Conservation (phyloP, 1,140 invertebrate genomes). For the Pollicipes pollicipes region DNA sequence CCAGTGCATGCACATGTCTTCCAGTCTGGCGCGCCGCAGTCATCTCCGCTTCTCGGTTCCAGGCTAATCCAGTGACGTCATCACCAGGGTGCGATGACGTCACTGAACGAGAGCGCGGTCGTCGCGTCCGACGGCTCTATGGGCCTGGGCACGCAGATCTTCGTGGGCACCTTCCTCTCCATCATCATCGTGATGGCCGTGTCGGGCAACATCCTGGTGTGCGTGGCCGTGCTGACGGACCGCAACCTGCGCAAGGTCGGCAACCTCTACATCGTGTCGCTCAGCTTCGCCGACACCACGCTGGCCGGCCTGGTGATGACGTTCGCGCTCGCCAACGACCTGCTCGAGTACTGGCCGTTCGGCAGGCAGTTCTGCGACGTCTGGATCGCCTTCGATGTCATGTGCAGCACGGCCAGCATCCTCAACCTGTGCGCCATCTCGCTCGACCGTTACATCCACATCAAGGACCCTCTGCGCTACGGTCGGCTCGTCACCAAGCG, state of each 20-base stretch:
- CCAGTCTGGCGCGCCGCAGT: too few relatives aligned
- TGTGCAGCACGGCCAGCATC: conserved; percentile 96
- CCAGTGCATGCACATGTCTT: too few relatives aligned
- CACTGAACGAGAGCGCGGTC: too few relatives aligned
- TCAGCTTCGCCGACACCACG: conserved; percentile 87
- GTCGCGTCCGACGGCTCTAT: too few relatives aligned
- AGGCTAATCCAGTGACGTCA: too few relatives aligned
- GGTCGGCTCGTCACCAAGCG: conserved; percentile 79
- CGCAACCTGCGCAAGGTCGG: conserved; percentile 74
- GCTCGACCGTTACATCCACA: conserved; percentile 89
- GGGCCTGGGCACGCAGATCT: conserved; percentile 9
- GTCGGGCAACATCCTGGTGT: conserved; percentile 84
- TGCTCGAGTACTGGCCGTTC: conserved; percentile 84
- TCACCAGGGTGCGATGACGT: too few relatives aligned
- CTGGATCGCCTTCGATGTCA: conserved; percentile 97
- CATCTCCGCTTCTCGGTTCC: too few relatives aligned
- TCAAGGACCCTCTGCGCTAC: conserved; percentile 68
- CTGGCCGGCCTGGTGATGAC: conserved; percentile 89
- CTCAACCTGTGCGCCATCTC: conserved; percentile 95
- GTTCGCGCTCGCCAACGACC: conserved; percentile 70
- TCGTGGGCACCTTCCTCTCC: conserved; percentile 58
- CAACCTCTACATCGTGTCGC: conserved; percentile 83
- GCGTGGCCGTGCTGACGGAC: conserved; percentile 88
- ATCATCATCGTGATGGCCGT: conserved; percentile 81
- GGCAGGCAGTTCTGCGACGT: conserved; percentile 90